A percentile compares a stretch with the other conserved stretches of the same genome.
Conservation (phyloP, 2,888 invertebrate genomes). For the Campaea margaritaria region DNA sequence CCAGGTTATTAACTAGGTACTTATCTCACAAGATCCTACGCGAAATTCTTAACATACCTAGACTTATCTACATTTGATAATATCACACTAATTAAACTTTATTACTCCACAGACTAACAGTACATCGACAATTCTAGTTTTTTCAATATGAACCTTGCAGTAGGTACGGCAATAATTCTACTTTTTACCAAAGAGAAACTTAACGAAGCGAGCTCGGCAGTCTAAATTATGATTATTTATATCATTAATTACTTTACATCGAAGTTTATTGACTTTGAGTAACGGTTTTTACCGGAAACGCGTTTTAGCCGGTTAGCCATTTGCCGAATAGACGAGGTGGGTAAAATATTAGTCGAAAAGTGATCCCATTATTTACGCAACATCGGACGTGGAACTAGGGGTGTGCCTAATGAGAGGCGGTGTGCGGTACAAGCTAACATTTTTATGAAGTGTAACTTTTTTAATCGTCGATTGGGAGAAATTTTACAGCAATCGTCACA, state of each 20-base stretch:
- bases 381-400: constrained; percentile 60
- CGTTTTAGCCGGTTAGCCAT: constrained; percentile 40
- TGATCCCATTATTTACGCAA: constrained; percentile 68
- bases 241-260: constrained; percentile 52
- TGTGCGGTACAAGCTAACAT: constrained; percentile 11
- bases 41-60: constrained; percentile 9
- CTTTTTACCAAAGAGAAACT: constrained; percentile 27
- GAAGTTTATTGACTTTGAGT: constrained; percentile 51
- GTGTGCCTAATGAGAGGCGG: constrained; percentile 37
- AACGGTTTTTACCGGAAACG: constrained; percentile 69
- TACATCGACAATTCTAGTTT: constrained; percentile 12
- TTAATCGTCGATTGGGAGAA: too few relatives aligned
- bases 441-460: too few relatives aligned
- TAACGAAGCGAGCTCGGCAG: constrained; percentile 33
- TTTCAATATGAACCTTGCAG: not conserved
- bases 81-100: constrained; percentile 25
- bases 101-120: constrained; percentile 10
- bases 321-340: constrained; percentile 35
- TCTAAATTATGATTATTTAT: constrained; percentile 54
- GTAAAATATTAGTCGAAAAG: constrained; percentile 61
- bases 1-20: not conserved
- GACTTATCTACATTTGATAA: constrained; percentile 11
- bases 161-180: constrained; percentile 19
- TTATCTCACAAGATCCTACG: constrained; percentile 6
- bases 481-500: too few relatives aligned